Evolutionary conservation across 2,888 invertebrate genomes (phyloP).

Genomic region (Andricus quercusramuli): DNA sequence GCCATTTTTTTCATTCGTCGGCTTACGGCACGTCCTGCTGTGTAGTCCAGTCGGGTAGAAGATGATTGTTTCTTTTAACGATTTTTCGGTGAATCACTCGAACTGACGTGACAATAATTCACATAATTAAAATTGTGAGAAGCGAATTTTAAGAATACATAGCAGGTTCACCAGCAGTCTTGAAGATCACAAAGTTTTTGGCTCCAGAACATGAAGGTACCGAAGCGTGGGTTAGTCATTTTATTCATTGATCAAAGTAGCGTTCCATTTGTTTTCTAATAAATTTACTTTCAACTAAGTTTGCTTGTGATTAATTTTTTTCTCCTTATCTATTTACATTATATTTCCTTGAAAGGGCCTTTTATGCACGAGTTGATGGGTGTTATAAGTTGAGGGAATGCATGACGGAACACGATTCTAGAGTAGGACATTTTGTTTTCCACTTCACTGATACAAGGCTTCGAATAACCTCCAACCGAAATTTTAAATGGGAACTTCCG

Average conservation of each 20-base stretch:
- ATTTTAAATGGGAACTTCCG: background rate
- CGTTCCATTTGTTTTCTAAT: background rate
- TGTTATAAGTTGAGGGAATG: background rate
- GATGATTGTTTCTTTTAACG: too few relatives aligned
- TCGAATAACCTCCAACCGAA: background rate
- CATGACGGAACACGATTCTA: background rate
- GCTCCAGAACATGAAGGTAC: constrained; percentile 8
- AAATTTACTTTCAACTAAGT: background rate
- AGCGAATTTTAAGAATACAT: background rate
- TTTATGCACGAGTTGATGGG: background rate
- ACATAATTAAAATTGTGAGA: background rate
- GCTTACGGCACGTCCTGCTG: too few relatives aligned
- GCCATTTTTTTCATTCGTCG: too few relatives aligned
- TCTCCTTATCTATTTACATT: background rate
- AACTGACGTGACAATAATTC: background rate
- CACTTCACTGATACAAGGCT: background rate
- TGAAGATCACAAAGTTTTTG: background rate
- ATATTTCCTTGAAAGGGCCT: background rate
- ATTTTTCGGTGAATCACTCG: too few relatives aligned
- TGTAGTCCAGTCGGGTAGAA: too few relatives aligned
- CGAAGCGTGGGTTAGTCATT: constrained; percentile 27
- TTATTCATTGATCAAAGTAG: constrained; percentile 4
- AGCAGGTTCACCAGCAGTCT: background rate
- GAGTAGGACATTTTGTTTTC: constrained; percentile 6
- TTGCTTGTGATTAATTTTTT: background rate